Conservation (phyloP, 2,888 invertebrate species). For the Drosophila subquinaria region DNA sequence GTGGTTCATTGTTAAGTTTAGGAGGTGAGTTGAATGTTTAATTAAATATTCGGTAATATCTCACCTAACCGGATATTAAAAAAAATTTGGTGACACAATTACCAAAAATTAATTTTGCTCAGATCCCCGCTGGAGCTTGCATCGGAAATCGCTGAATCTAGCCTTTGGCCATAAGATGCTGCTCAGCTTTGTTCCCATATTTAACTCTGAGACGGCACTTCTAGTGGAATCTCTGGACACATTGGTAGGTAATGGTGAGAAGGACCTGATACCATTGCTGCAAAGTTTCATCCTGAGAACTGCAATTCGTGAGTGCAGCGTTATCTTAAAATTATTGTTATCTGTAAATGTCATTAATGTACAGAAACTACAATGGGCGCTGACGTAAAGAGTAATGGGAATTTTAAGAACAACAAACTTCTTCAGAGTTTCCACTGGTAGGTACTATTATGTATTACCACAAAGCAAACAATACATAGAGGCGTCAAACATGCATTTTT, state of each 20-base stretch:
- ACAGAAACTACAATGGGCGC: constrained; percentile 84
- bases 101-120: too few relatives aligned
- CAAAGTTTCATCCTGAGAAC: constrained; percentile 78
- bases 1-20: too few relatives aligned
- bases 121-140: constrained; percentile 82
- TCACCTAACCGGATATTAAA: too few relatives aligned
- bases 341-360: constrained; percentile 3
- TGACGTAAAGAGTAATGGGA: constrained; percentile 56
- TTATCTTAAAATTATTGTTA: not conserved
- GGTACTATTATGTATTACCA: constrained; percentile 6
- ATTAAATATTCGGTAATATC: too few relatives aligned
- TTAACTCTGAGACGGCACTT: constrained; percentile 73
- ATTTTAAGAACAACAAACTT: constrained; percentile 57
- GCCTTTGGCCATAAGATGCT: constrained; percentile 82
- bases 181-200: constrained; percentile 80
- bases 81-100: too few relatives aligned
- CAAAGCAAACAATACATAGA: too few relatives aligned
- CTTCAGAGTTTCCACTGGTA: constrained; percentile 81
- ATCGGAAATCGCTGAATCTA: constrained; percentile 82
- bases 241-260: not conserved
- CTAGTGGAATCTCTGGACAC: constrained; percentile 61
- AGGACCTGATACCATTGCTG: constrained; percentile 70
- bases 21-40: too few relatives aligned
- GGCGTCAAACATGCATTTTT: too few relatives aligned
- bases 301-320: constrained; percentile 76